Evolutionary conservation across 2,888 invertebrate genomes (phyloP), one percentile per base, ranked within the genome.

Genomic region (Drosophila eohydei): DNA sequence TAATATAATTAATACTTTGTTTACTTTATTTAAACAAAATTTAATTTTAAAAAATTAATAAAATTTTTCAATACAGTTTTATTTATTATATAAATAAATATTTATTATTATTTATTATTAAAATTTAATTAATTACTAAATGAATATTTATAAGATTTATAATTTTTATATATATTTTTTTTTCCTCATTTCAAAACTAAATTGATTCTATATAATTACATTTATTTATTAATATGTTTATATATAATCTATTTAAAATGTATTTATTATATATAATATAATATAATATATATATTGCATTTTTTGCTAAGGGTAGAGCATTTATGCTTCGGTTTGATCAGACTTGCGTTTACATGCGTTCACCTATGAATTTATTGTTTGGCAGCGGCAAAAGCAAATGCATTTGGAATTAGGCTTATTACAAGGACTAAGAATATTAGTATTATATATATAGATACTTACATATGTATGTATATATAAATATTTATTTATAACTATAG

Each of bases 371-470:
- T 65, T 65, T 77, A 52, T 64, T 55, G 74, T 51, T 59, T 32
- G 52, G 30, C 52, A 48, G 58, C 48, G 41, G 44, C 56, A 48
- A 55, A 40, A 54, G 63, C 59, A 84, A 67, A 58, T 62, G 69
- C 68, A 73, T 68, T 64, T 40, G 59, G 46, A 74, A 83, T 86
- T 83, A 83, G 65, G 58, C 73, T 71, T 74, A 78, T 80, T 78
- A 76, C 67, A 52, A 65, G 64, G 52, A 62, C 65, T 62, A 63
- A 70, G 73, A 70, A 66, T 71, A 74, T 66, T 59, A 71, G 59
- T 54, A 54, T 46, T 48, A 41, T 26, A 56, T 55, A 60, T 41
- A 36, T 6, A 26, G 8, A 70, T 40, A 28, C 16, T 4, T 30
- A 30, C 8, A 48, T n/a, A 54, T 51, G 12, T 28, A 40, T 4